Evolutionary conservation across 2,888 invertebrate genomes (phyloP), one percentile per base, ranked within the genome.

Genomic region (Pterobdella sp.): DNA sequence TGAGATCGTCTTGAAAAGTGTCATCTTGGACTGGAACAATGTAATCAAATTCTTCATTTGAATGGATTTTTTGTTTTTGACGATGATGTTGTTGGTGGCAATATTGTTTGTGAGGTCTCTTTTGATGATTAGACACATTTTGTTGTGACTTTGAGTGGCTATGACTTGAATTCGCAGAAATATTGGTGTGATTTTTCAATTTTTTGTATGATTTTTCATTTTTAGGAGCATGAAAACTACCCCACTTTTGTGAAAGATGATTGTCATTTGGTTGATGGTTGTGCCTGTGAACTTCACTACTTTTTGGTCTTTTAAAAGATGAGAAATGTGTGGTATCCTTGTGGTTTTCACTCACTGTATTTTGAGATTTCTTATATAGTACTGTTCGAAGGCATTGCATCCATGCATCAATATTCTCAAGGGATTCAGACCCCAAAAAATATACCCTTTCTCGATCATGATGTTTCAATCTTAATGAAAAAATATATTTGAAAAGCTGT

Each of bases 1-100:
- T 49, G 26, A 26, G 34, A 56, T 70, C 70, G n/a, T 56, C 70
- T 1, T 34, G 60, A 26, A 56, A 56, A 18, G 10, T 56, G 60
- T 22, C 60, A 4, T 56, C 60, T 56, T 56, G 60, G 4, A n/a
- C n/a, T 14, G 60, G n/a, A 22, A 56, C 60, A 3, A n/a, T 56
- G 60, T 56, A 56, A 26, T 56, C 60, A 56, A 56, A n/a, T 26
- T 4, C n/a, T 22, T 56, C n/a, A 4, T 22, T 3, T 14, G 7
- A 26, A n/a, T 26, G 60, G 7, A 26, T 22, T 22, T 56, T 56
- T 22, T 56, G 60, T 56, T 56, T 22, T 56, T 56, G 60, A 56
- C 26, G n/a, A 22, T 56, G 4, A 3, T 56, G 7, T 56, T 56
- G 60, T 56, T 56, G 60, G 18, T 56, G 60, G 3, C 26, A 26